Base-by-base conservation (phyloP, 2,113 vertebrate species). In the Xenopus borealis region DNA sequence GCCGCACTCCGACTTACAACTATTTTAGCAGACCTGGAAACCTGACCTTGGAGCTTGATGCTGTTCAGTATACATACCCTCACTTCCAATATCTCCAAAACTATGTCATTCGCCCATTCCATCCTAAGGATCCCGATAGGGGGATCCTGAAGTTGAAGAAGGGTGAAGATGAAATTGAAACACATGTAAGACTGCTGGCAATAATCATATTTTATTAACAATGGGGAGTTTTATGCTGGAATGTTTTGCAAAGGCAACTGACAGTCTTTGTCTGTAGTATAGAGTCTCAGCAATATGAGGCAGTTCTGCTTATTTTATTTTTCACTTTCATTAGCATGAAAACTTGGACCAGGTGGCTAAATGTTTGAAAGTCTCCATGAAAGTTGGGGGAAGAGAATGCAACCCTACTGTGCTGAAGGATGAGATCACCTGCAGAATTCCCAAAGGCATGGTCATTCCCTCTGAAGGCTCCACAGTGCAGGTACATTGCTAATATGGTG, bases 331-430 rank as follows among this genome's bases (percentile, higher is more conserved):
- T 30, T 33, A 99, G 97, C 96, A 98, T 74, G 13, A 86, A 9
- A 93, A 94, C 53, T 85, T 99, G 80, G 87, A 91, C 0, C 77
- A 89, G 0, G 88, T 97, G 81, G 91, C 85, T 23, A 62, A 81
- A 64, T 99, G 97, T 40, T 91, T 98, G 92, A 90, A 85, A 73
- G 86, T 99, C 84, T 88, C 88, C 33, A 92, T 98, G 94, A 94
- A 83, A 0, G 87, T 99, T 81, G 94, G 87, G 10, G 92, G 88
- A n/a, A 81, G 74, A 23, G 84, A 91, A 79, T 99, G 97, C 85
- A 89, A 90, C 47, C 90, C 93, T 18, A 91, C 85, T 17, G 85
- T 98, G 78, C 83, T 93, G 83, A 92, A 94, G 45, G 94, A 94
- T 0, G 89, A 96, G 79, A 93, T 98, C 75, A 92, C 89, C 0